phyloP scores from a whole-genome alignment of 2,113 vertebrate species.

The Tringa solitaria region DNA sequence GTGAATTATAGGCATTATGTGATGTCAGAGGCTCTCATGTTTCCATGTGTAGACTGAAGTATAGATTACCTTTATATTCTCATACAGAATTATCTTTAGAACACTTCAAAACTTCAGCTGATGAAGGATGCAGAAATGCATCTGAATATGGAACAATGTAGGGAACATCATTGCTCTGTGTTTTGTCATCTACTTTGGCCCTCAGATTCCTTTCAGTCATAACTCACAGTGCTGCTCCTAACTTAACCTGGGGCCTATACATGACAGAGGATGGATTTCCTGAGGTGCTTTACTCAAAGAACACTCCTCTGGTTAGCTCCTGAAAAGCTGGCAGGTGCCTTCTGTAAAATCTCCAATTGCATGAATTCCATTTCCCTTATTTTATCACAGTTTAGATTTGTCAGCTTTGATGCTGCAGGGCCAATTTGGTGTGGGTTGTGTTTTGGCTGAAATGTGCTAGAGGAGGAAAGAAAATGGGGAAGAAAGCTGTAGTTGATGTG shows the following conservation, averaged over 20 bases:
- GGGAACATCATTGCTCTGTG: not conserved
- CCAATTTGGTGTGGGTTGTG: not conserved
- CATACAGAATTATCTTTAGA: not conserved
- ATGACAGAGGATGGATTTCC: not conserved
- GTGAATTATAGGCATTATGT: not conserved
- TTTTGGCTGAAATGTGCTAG: slow-evolving; percentile 13
- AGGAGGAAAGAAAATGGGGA: not conserved
- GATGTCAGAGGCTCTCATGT: not conserved
- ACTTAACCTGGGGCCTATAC: not conserved
- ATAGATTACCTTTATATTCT: not conserved
- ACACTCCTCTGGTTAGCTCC: not conserved
- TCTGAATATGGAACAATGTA: not conserved
- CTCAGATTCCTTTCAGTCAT: not conserved
- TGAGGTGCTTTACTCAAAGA: not conserved
- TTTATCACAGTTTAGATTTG: not conserved
- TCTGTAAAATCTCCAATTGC: not conserved
- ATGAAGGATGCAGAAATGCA: not conserved
- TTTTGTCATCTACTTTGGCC: not conserved
- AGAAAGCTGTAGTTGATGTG: not conserved
- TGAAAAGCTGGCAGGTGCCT: not conserved
- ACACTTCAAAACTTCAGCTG: not conserved
- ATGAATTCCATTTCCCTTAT: not conserved
- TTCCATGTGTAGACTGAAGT: not conserved
- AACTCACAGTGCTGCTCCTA: not conserved
- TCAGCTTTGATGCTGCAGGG: not conserved